Evolutionary conservation across 2,888 invertebrate species (phyloP), one percentile per base, ranked within the genome.

Genomic region (Myopa tessellatipennis): DNA sequence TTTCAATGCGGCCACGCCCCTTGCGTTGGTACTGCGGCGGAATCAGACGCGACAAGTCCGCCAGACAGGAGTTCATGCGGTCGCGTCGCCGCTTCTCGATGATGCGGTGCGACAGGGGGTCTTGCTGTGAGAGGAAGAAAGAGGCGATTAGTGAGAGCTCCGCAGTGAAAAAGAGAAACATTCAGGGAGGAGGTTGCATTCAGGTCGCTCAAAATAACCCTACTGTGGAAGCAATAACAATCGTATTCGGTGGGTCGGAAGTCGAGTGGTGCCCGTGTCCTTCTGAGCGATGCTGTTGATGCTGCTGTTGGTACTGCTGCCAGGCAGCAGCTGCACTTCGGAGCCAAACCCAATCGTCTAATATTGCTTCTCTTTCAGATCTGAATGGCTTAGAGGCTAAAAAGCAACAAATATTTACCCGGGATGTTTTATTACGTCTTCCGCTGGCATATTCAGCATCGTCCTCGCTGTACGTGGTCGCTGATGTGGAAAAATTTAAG

Each of bases 21-120:
- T 98, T 98, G 89, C 98, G 96, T 85, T 97, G 91, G 88, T 97
- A 98, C 85, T 96, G 95, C 1, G 96, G 93, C 0, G 98, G 98
- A 80, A 98, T 97, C 74, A 98, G 93, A 60, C 97, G 93, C 75
- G 97, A 97, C 50, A 98, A 92, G 89, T 98, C 97, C 0, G 97
- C 97, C 78, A 98, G 90, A 87, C 98, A 98, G 89, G 97, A 98
- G 91, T 98, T 98, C 98, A 98, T 98, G 76, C 98, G 93, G 90
- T 98, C 98, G 38, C 98, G 91, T 55, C 98, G 92, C 69, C 98
- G 92, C 89, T 98, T 98, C 90, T 98, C 98, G 81, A 98, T 98
- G 83, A 98, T 97, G 78, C 98, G 93, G 89, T 98, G 98, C n/a
- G 98, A 98, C 93, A 97, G 93, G 70, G 98, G 98, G 89, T 98